Conservation (phyloP, 2,113 vertebrate genomes). For the Tachycineta bicolor region DNA sequence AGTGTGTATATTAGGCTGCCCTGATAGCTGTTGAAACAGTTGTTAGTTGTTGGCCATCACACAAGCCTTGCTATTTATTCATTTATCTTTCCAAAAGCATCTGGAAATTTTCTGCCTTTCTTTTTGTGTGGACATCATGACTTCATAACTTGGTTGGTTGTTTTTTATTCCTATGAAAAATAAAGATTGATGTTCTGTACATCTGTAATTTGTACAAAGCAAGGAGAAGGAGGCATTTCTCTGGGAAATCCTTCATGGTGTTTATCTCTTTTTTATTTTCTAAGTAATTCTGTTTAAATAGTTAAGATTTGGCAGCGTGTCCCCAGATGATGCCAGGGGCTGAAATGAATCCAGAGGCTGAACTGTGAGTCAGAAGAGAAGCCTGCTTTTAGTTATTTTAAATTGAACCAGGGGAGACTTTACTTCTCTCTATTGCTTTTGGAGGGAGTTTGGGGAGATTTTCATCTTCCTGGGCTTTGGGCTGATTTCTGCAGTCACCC, state of each 20-base stretch:
- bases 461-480: neutral
- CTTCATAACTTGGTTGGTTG: neutral
- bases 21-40: neutral
- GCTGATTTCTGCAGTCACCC: neutral
- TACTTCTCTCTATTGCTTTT: neutral
- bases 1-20: neutral
- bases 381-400: neutral
- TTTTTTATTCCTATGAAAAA: neutral
- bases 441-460: neutral
- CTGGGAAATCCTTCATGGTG: neutral
- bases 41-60: neutral
- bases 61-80: neutral
- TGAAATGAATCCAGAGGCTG: neutral
- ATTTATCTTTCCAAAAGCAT: neutral
- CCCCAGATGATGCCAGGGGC: neutral
- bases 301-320: neutral
- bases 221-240: neutral
- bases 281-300: neutral
- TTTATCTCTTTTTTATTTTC: neutral
- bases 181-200: neutral
- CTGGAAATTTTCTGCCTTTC: neutral
- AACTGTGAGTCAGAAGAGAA: neutral
- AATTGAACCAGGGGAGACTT: neutral
- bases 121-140: neutral
- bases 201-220: neutral